These are phyloP conservation scores for Ephydatia muelleri DNA, from an alignment of 37 sponge, comb jelly and placozoan genomes.

Conservation along the genomic window DNA sequence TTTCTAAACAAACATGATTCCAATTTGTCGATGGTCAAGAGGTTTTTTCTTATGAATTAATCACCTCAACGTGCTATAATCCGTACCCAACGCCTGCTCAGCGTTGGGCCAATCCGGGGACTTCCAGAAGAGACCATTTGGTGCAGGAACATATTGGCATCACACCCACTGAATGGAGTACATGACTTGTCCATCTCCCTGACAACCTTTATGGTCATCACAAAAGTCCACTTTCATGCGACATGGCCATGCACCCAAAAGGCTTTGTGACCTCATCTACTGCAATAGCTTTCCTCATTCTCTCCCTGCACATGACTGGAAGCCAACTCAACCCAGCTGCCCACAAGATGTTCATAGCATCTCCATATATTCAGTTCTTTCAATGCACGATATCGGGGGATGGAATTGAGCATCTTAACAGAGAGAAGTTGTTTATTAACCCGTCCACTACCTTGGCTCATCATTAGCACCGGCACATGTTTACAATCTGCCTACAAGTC, in stretches of 20 bases:
- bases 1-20: neutral
- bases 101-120: neutral
- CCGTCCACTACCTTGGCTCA: neutral
- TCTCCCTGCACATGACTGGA: neutral
- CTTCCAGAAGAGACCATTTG: neutral
- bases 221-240: neutral
- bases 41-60: too few relatives aligned
- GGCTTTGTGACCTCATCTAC: neutral
- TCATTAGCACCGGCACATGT: neutral
- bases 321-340: neutral
- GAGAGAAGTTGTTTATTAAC: neutral
- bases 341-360: neutral
- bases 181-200: neutral
- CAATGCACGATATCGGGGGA: neutral
- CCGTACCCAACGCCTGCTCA: neutral
- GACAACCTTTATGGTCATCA: neutral
- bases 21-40: neutral
- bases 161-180: neutral
- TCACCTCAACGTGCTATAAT: neutral
- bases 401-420: neutral
- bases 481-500: neutral
- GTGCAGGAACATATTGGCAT: neutral
- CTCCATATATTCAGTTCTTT: neutral
- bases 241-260: neutral
- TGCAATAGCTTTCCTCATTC: neutral